Conservation (phyloP, 1,140 invertebrate genomes). For the Ladona fulva region DNA sequence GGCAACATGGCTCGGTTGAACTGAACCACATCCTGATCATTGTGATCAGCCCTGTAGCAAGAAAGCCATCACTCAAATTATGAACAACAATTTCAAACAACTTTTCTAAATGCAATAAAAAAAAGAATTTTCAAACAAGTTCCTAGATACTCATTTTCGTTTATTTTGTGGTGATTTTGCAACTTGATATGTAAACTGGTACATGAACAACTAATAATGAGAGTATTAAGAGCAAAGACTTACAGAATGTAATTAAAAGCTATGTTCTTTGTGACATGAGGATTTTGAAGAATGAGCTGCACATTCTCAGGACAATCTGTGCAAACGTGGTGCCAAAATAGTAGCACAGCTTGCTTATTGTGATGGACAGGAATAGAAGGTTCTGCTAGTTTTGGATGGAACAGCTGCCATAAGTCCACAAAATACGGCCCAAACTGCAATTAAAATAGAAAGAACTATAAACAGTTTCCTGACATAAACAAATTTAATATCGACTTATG, state of each 20-base stretch:
- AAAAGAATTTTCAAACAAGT: not conserved
- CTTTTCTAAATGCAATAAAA: constrained; percentile 20
- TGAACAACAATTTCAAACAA: constrained; percentile 14
- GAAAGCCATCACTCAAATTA: constrained; percentile 24
- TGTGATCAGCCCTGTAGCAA: constrained; percentile 71
- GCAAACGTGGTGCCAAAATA: constrained; percentile 89
- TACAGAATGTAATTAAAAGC: constrained; percentile 95
- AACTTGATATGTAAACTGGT: no score
- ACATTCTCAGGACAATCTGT: constrained; percentile 88
- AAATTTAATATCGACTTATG: no score
- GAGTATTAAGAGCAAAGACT: constrained; percentile 38
- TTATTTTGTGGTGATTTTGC: no score
- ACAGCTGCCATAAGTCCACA: constrained; percentile 83
- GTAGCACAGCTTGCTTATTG: constrained; percentile 85
- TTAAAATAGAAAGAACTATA: no score
- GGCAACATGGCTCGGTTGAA: constrained; percentile 90
- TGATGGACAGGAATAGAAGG: constrained; percentile 89
- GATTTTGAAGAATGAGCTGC: constrained; percentile 72
- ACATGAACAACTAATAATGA: no score
- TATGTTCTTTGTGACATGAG: constrained; percentile 81
- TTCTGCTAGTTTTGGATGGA: constrained; percentile 90
- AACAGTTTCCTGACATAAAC: no score
- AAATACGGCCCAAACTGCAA: constrained; percentile 78
- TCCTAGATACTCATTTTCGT: no score
- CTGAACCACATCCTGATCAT: constrained; percentile 87